Conservation (phyloP, 1,140 invertebrate genomes). For the Aphelenchoides fujianensis region DNA sequence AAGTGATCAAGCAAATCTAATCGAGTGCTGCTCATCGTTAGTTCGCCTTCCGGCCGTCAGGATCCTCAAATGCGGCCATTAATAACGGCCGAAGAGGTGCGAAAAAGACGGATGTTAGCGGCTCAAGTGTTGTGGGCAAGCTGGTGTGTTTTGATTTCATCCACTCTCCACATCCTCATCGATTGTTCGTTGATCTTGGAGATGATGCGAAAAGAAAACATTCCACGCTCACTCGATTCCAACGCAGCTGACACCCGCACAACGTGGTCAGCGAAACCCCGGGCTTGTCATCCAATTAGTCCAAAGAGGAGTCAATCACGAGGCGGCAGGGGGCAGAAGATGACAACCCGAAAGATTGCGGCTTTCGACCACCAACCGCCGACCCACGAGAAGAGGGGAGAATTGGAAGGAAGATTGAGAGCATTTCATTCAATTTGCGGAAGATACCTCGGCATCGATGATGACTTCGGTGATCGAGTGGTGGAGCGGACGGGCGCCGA, state of each 20-base stretch:
- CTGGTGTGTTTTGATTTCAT: no score
- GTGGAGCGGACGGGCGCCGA: slow-evolving; percentile 14
- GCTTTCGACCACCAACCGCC: not conserved
- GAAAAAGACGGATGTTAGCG: not conserved
- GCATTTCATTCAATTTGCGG: no score
- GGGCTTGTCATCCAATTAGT: not conserved
- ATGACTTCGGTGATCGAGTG: slow-evolving; percentile 19
- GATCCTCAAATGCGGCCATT: not conserved
- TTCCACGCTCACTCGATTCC: no score
- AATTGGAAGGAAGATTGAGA: no score
- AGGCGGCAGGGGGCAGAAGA: not conserved
- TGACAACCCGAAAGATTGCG: not conserved
- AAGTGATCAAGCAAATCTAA: no score
- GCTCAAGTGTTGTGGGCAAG: not conserved
- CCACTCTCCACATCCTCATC: no score
- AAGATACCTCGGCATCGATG: slow-evolving; percentile 16
- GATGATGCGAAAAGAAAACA: no score
- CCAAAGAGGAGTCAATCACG: not conserved
- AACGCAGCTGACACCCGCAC: no score
- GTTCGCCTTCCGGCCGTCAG: not conserved
- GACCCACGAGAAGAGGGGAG: no score
- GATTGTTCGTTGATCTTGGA: no score
- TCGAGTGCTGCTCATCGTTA: no score
- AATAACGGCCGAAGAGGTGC: slow-evolving; percentile 1
- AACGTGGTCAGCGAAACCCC: no score